These are phyloP conservation scores for Polypterus bichir DNA, from an alignment of 2,113 vertebrate genomes.

Conservation along the genomic window DNA sequence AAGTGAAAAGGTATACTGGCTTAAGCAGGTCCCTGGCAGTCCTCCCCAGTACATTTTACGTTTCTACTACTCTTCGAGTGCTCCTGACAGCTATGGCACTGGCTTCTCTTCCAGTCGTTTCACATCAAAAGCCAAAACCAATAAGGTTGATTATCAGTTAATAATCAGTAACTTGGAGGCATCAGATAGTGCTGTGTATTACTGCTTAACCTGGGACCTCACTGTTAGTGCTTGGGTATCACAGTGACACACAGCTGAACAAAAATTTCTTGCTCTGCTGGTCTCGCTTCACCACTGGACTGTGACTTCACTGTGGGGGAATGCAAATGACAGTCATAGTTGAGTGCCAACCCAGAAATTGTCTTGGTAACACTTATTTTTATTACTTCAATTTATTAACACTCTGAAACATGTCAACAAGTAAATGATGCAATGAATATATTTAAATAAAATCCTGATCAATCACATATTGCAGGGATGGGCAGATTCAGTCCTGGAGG, in stretches of 20 bases:
- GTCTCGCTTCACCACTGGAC: no score
- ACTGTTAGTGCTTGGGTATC: neutral
- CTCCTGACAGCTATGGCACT: conserved; percentile 10
- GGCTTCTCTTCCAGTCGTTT: conserved; percentile 31
- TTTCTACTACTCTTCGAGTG: fast-evolving
- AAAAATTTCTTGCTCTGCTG: conserved; percentile 30
- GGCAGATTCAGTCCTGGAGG: no score
- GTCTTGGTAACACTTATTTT: no score
- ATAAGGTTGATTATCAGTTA: conserved; percentile 23
- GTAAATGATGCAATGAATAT: no score
- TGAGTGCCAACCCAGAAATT: no score
- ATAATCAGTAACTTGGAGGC: conserved; percentile 29
- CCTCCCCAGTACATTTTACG: conserved; percentile 17
- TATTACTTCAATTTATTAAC: no score
- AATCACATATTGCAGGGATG: no score
- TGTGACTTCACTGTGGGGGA: no score
- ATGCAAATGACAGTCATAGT: no score
- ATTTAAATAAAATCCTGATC: no score
- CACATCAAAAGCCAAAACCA: conserved; percentile 24
- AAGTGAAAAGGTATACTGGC: conserved; percentile 6
- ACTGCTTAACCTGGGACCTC: conserved; percentile 13
- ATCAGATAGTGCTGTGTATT: conserved; percentile 37
- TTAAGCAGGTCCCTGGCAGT: conserved; percentile 30
- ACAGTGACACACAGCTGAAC: conserved; percentile 34
- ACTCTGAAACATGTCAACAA: no score